phyloP scores from a whole-genome alignment of 2,888 invertebrate species.

The Zeuzera pyrina region DNA sequence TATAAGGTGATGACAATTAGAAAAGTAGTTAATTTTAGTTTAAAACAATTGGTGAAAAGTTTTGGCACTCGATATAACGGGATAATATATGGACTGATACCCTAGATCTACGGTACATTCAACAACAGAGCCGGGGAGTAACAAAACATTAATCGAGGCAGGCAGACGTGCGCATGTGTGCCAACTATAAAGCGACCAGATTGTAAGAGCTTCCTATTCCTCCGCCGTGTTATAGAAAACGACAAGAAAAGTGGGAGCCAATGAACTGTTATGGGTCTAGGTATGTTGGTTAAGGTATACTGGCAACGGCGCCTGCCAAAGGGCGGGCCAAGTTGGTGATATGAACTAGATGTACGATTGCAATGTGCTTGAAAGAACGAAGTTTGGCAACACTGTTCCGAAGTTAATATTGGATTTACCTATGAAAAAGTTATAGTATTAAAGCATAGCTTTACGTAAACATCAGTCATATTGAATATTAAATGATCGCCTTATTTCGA shows the following conservation, averaged over 20 bases:
- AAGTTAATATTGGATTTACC: not conserved
- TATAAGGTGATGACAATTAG: slow-evolving; percentile 15
- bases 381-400: slow-evolving; percentile 30
- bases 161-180: slow-evolving; percentile 31
- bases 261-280: slow-evolving; percentile 35
- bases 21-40: slow-evolving; percentile 22
- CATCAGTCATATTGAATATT: too few relatives aligned
- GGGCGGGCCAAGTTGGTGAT: slow-evolving; percentile 32
- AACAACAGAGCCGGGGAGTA: slow-evolving; percentile 37
- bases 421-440: too few relatives aligned
- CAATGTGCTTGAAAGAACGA: slow-evolving; percentile 20
- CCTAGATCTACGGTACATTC: slow-evolving; percentile 21
- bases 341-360: slow-evolving; percentile 9
- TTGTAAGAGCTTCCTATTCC: slow-evolving; percentile 30
- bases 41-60: slow-evolving; percentile 29
- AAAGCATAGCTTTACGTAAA: too few relatives aligned
- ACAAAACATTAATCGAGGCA: slow-evolving; percentile 50
- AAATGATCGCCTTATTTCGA: too few relatives aligned
- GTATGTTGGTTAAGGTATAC: slow-evolving; percentile 28
- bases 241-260: slow-evolving; percentile 26
- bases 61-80: slow-evolving; percentile 24
- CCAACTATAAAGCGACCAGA: slow-evolving; percentile 32
- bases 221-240: slow-evolving; percentile 20
- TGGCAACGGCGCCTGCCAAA: slow-evolving; percentile 45
- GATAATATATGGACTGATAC: not conserved